A percentile compares a stretch with the other conserved stretches of the same genome.
These are phyloP conservation scores for Merops nubicus DNA, from an alignment of 2,113 vertebrate species.

Conservation along the genomic window DNA sequence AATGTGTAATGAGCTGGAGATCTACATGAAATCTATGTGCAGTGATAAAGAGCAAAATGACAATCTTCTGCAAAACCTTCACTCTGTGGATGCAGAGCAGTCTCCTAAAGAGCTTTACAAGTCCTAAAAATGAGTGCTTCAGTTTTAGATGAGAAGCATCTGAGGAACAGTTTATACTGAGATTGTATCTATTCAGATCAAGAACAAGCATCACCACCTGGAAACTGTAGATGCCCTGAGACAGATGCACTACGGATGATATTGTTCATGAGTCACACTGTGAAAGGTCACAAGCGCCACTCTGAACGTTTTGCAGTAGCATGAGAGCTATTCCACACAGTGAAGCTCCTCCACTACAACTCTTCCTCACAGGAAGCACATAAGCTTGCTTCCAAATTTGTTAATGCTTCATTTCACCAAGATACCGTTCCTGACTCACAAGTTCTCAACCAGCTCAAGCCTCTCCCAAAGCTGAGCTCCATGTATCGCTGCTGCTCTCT, in stretches of 20 bases:
- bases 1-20: not conserved
- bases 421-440: not conserved
- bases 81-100: not conserved
- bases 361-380: not conserved
- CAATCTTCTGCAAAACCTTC: not conserved
- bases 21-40: fast-evolving
- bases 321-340: not conserved
- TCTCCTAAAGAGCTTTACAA: not conserved
- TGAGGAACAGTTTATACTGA: not conserved
- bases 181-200: not conserved
- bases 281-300: not conserved
- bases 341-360: not conserved
- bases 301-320: not conserved
- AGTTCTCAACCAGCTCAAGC: not conserved
- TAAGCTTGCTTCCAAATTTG: not conserved
- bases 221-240: not conserved
- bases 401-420: not conserved
- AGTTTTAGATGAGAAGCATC: not conserved
- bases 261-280: not conserved
- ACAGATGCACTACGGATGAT: not conserved
- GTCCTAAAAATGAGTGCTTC: not conserved
- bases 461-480: not conserved
- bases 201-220: not conserved
- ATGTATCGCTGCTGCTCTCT: not conserved
- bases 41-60: not conserved